A percentile compares a stretch with the other conserved stretches of the same genome.
These are phyloP conservation scores for Patella vulgata DNA, from an alignment of 1,140 invertebrate species.

Conservation along the genomic window DNA sequence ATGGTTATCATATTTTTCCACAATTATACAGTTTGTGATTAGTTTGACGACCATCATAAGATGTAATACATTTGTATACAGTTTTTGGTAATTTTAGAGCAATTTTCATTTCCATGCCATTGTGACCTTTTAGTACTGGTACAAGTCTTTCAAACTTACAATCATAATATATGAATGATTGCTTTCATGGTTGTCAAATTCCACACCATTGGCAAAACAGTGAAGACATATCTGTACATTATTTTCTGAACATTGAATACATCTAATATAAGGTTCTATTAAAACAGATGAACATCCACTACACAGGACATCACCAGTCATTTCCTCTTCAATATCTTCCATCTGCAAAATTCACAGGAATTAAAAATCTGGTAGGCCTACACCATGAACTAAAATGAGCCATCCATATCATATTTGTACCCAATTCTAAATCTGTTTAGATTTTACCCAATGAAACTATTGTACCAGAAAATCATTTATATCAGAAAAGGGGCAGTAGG, in stretches of 20 bases:
- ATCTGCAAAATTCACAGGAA: too few relatives aligned
- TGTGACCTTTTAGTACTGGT: too few relatives aligned
- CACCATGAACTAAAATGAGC: too few relatives aligned
- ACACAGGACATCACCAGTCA: conserved; percentile 26
- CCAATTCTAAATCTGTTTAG: too few relatives aligned
- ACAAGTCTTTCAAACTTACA: conserved; percentile 50
- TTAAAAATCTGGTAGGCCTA: too few relatives aligned
- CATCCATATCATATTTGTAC: too few relatives aligned
- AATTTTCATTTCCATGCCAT: too few relatives aligned
- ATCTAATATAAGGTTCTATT: conserved; percentile 78
- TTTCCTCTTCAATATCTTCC: conserved; percentile 23
- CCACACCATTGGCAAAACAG: conserved; percentile 81
- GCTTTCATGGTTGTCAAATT: conserved; percentile 76
- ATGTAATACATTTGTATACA: background rate
- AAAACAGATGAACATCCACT: conserved; percentile 33
- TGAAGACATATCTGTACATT: conserved; percentile 73
- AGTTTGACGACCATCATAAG: background rate
- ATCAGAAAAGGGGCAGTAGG: too few relatives aligned
- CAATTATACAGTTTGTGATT: background rate
- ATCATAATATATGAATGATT: conserved; percentile 80
- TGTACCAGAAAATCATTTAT: too few relatives aligned
- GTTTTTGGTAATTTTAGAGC: too few relatives aligned
- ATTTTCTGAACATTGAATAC: conserved; percentile 73
- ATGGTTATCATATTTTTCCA: too few relatives aligned
- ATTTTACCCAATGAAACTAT: too few relatives aligned